phyloP scores from a whole-genome alignment of 2,797 vertebrate genomes.

The Coracias cyanogaster region DNA sequence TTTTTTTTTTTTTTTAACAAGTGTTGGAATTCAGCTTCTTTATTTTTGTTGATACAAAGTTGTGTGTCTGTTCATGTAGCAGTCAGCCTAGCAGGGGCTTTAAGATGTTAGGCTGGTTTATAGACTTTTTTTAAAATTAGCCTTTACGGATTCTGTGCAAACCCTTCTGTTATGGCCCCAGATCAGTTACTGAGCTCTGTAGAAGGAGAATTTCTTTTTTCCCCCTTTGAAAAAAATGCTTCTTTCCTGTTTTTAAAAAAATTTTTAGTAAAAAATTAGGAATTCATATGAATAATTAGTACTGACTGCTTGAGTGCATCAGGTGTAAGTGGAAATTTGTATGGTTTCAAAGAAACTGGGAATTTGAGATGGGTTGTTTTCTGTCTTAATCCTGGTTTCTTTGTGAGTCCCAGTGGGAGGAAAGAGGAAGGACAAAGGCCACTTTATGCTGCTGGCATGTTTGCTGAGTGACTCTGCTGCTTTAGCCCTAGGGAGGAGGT shows the following conservation, averaged over 20 bases:
- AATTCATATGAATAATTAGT: not conserved
- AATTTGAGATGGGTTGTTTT: conserved; percentile 6
- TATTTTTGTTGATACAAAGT: not conserved
- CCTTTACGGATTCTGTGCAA: not conserved
- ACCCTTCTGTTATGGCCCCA: not conserved
- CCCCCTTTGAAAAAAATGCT: not conserved
- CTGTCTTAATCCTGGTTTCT: not conserved
- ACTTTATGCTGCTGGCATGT: not conserved
- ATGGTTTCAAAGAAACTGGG: not conserved
- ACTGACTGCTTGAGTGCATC: not conserved
- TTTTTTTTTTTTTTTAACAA: not conserved
- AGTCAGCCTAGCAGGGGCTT: not conserved
- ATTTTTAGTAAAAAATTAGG: not conserved
- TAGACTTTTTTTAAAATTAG: not conserved
- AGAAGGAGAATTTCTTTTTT: not conserved
- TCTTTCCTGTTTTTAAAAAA: not conserved
- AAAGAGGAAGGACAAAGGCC: conserved; percentile 14
- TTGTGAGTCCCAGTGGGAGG: not conserved
- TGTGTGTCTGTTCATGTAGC: not conserved
- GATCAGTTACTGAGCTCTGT: not conserved
- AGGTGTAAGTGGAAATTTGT: not conserved
- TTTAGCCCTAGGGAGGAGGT: not conserved
- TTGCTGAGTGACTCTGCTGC: not conserved
- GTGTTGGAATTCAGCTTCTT: not conserved
- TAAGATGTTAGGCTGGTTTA: not conserved